phyloP scores from a whole-genome alignment of 1,140 invertebrate genomes.

The Antheraea pernyi region DNA sequence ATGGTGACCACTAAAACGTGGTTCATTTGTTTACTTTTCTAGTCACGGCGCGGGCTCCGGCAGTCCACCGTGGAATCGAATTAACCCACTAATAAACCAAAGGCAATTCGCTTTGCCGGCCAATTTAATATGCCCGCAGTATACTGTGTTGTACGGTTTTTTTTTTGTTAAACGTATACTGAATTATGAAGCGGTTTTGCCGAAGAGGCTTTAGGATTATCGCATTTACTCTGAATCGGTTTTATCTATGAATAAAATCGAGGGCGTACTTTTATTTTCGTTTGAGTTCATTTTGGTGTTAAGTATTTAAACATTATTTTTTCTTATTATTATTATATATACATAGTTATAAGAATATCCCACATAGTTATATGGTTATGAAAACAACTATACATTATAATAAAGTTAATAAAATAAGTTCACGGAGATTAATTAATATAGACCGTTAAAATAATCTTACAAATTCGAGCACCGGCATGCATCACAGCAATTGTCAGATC shows the following conservation, averaged over 20 bases:
- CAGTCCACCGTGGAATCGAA: conserved; percentile 60
- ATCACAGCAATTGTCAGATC: no score
- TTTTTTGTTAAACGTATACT: conserved; percentile 5
- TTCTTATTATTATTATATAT: no score
- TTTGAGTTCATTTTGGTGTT: not conserved
- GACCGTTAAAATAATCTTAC: no score
- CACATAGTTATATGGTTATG: no score
- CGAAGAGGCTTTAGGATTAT: not conserved
- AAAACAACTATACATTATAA: no score
- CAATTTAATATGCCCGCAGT: conserved; percentile 49
- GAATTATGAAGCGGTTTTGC: conserved; percentile 6
- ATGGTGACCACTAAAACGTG: conserved; percentile 5
- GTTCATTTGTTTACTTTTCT: conserved; percentile 51
- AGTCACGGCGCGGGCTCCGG: conserved; percentile 51
- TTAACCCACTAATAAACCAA: conserved; percentile 69
- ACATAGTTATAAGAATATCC: no score
- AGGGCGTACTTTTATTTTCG: not conserved
- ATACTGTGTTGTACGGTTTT: not conserved
- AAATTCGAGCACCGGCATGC: no score
- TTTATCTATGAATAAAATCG: not conserved
- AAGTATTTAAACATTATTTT: no score
- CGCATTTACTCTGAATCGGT: not conserved
- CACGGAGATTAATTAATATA: no score
- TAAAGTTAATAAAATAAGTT: no score
- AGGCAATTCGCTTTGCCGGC: conserved; percentile 54